phyloP scores from a whole-genome alignment of 2,113 vertebrate species.

The Sakesphorus luctuosus region DNA sequence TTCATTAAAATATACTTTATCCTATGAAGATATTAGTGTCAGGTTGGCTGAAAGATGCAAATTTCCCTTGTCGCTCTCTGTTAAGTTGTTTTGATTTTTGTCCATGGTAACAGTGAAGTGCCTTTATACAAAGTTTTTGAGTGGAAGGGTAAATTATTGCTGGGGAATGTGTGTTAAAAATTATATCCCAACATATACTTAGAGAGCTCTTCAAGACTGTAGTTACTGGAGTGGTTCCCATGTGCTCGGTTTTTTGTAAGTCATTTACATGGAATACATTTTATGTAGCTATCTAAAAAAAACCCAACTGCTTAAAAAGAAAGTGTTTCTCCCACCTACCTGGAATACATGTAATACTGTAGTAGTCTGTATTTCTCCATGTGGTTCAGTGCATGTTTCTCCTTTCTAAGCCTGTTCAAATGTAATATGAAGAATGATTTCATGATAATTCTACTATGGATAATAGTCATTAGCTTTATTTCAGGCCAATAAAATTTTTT shows the following conservation, averaged over 20 bases:
- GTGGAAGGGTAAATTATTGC: not conserved
- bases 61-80: not conserved
- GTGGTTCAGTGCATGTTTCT: not conserved
- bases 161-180: not conserved
- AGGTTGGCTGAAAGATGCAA: not conserved
- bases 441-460: not conserved
- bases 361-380: not conserved
- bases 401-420: not conserved
- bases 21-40: not conserved
- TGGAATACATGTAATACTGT: not conserved
- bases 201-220: not conserved
- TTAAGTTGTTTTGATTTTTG: not conserved
- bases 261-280: not conserved
- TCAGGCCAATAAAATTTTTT: not conserved
- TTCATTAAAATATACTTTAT: not conserved
- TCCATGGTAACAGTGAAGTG: not conserved
- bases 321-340: not conserved
- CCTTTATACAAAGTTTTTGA: not conserved
- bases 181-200: not conserved
- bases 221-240: not conserved
- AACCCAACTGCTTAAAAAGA: not conserved
- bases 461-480: not conserved
- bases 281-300: not conserved
- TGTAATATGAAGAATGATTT: not conserved
- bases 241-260: not conserved